phyloP scores from a whole-genome alignment of 2,113 vertebrate genomes.

The Fregetta grallaria region DNA sequence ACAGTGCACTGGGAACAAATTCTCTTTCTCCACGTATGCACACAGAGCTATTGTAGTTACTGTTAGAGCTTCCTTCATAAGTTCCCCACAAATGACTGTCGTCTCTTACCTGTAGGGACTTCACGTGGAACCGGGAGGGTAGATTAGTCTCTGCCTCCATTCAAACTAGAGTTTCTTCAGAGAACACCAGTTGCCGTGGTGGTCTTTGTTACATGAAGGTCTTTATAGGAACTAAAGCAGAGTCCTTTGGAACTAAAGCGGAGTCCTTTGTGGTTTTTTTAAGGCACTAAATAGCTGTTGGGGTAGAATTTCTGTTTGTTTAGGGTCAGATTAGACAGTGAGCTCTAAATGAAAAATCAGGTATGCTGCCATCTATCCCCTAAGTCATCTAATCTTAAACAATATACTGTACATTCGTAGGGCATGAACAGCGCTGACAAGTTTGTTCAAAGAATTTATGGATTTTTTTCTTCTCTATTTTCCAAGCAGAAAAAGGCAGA shows the following conservation, averaged over 20 bases:
- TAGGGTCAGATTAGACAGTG: not conserved
- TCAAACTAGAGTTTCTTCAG: not conserved
- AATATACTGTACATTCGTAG: not conserved
- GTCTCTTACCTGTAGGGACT: not conserved
- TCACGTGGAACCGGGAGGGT: not conserved
- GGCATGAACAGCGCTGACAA: not conserved
- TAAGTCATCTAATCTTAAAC: not conserved
- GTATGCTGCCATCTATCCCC: not conserved
- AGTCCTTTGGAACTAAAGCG: not conserved
- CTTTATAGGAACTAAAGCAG: not conserved
- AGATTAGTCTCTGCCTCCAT: not conserved
- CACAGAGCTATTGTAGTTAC: conserved; percentile 14
- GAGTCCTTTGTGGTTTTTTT: not conserved
- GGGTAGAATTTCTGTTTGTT: not conserved
- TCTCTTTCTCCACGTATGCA: not conserved
- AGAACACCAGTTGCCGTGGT: not conserved
- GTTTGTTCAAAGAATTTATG: not conserved
- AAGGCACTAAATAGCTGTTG: not conserved
- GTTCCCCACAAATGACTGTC: not conserved
- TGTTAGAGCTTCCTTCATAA: not conserved
- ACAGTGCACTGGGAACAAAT: not conserved
- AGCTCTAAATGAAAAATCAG: not conserved
- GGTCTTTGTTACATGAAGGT: not conserved
- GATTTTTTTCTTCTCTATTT: not conserved
- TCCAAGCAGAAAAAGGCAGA: not conserved